Evolutionary conservation across 1,140 invertebrate genomes (phyloP), one percentile per base, ranked within the genome.

Genomic region (Probaryconus sp.): DNA sequence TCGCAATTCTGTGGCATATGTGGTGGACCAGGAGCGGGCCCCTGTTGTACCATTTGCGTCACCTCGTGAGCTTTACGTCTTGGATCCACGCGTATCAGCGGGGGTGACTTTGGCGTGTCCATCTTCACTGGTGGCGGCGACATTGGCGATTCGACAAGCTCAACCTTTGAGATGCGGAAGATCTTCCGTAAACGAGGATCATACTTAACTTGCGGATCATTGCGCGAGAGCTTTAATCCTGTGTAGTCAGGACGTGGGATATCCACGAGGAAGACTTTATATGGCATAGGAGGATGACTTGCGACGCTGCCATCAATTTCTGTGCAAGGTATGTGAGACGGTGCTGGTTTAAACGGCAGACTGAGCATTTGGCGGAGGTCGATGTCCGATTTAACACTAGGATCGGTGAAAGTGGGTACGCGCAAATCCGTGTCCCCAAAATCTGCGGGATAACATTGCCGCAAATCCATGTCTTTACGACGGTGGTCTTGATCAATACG

Each of bases 231-330:
- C 80, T 92, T 93, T 14, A 95, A 88, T 43, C 93, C 91, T 0
- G 90, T 90, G 75, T 94, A 96, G 78, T 94, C 92, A 0, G 93
- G 92, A 33, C 91, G 87, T 0, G 93, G 92, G 71, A 94, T 91
- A 55, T 92, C 91, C 13, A 94, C 91, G 2, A 90, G 82, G 24
- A 70, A 71, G 16, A 93, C 88, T 80, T 92, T 92, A 86, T 93
- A 96, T 1, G 84, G 71, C 20, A 95, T 91, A 0, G 92, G 92
- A 0, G 91, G 90, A 86, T 96, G 94, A 40, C 92, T 93, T 18
- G 90, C 91, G 20, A 94, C 89, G 6, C 93, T 94, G 3, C 93
- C 94, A 79, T 95, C 92, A 50, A 96, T 95, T 88, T 96, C 94
- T 0, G 91, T 94, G 20, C 94, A 94, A 1, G 94, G 93, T 10